Base-by-base conservation (phyloP, 2,888 invertebrate species). In the Phengaris arion region DNA sequence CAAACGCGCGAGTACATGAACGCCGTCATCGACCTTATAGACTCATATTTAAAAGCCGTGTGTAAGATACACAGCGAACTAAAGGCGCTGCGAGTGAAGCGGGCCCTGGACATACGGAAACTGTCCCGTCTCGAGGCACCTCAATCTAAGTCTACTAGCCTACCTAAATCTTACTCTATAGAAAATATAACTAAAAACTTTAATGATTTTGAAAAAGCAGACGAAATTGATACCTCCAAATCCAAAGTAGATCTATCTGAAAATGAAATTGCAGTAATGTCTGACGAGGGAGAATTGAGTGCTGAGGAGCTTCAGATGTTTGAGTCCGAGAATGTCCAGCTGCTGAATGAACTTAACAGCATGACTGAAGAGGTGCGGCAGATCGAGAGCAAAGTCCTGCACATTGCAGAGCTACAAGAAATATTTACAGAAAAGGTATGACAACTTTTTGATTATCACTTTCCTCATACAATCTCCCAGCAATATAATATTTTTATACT, bases 361-460 rank as follows among this genome's bases (percentile, higher is more conserved):
- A 94, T 98, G 85, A 96, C 97, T 0, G 98, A 98, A 83, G 99
- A 99, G 91, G 98, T 99, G 0, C 96, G 96, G 86, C 97, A 96
- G 86, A 97, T 98, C 82, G 97, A 97, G 84, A 96, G 96, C 82
- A 98, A 98, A 94, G 98, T 99, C 0, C 96, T 98, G 0, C 98
- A 99, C 85, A 99, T 99, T 83, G 98, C 99, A 2, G 97, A 98
- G 86, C 91, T 99, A 48, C 99, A 99, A 87, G 98, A 99, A 88
- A 96, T 98, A 80, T 99, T 99, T 84, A 97, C 99, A 12, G 99
- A 99, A 94, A 99, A 97, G 95, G 95, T 95, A 82, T 72, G 15
- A 74, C 57, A 13, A 59, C 12, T 46, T n/a, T 10, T 9, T 8
- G 10, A 0, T 4, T 54, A 5, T 54, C 1, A 13, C 54, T 54